Percentiles rank a stretch among this genome's conserved stretches.
Conservation (phyloP, 2,888 invertebrate species). For the Elmis aenea region DNA sequence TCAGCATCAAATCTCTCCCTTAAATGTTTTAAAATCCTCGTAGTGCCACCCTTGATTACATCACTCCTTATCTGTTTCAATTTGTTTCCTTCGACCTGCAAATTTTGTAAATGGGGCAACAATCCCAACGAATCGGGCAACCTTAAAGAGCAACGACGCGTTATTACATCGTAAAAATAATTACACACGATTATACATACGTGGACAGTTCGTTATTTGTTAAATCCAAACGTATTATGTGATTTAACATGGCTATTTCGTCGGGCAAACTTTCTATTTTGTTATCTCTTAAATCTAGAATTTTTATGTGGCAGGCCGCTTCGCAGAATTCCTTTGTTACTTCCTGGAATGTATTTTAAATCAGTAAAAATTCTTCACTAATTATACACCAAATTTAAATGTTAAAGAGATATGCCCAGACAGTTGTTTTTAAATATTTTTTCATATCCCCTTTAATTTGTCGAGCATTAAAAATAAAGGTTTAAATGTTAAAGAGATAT, state of each 20-base stretch:
- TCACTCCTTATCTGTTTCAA: constrained; percentile 76
- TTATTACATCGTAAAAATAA: background rate
- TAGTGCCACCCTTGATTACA: constrained; percentile 79
- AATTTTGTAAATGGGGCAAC: constrained; percentile 73
- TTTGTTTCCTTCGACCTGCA: constrained; percentile 83
- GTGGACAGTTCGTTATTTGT: constrained; percentile 65
- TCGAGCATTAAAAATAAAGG: too few species aligned
- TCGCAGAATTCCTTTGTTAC: constrained; percentile 68
- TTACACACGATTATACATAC: constrained; percentile 29
- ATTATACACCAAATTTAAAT: too few species aligned
- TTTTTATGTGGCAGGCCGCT: constrained; percentile 65
- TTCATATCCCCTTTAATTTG: too few species aligned
- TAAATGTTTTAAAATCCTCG: constrained; percentile 71
- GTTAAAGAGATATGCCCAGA: too few species aligned
- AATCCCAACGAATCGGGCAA: constrained; percentile 64
- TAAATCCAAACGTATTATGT: constrained; percentile 76
- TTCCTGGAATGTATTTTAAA: constrained; percentile 51
- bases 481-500: too few species aligned
- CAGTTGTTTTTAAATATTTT: too few species aligned
- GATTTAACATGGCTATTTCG: constrained; percentile 69
- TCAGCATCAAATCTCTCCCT: constrained; percentile 54
- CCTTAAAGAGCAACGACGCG: constrained; percentile 40
- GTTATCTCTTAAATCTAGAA: constrained; percentile 78
- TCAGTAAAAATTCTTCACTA: too few species aligned
- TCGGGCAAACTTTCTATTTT: constrained; percentile 72